Conservation (phyloP, 2,797 vertebrate genomes). For the Antennarius maculatus region DNA sequence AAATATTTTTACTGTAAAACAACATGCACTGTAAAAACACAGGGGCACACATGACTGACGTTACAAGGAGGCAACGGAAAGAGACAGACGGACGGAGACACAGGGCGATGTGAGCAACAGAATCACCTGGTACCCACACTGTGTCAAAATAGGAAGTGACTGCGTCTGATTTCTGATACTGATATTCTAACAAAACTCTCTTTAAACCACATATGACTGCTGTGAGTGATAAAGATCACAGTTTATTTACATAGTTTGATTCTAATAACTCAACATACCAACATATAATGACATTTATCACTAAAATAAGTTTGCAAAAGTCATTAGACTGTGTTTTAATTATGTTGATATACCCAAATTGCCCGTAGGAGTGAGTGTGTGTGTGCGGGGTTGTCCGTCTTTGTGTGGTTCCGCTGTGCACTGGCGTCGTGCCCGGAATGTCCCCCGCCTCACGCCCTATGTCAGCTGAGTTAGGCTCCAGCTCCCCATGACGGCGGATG, state of each 20-base stretch:
- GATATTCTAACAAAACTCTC: slow-evolving; percentile 36
- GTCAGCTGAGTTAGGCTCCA: too few species aligned
- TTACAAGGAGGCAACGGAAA: slow-evolving; percentile 16
- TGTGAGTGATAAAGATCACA: slow-evolving; percentile 57
- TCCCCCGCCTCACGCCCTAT: too few species aligned
- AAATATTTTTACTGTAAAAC: slow-evolving; percentile 51
- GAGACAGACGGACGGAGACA: slow-evolving; percentile 26
- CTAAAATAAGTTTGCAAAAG: not conserved
- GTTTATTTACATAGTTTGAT: slow-evolving; percentile 15
- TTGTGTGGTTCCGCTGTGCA: too few species aligned
- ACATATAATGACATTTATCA: not conserved
- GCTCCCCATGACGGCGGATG: too few species aligned
- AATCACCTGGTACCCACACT: slow-evolving; percentile 77
- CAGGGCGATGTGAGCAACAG: slow-evolving; percentile 13
- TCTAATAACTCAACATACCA: slow-evolving; percentile 1
- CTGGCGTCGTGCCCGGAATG: too few species aligned
- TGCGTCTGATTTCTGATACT: slow-evolving; percentile 61
- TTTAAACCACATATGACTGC: slow-evolving; percentile 36
- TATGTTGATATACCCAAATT: not conserved
- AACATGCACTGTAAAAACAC: slow-evolving; percentile 40
- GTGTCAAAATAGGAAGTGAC: slow-evolving; percentile 58
- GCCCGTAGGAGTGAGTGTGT: too few species aligned
- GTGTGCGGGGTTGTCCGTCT: too few species aligned
- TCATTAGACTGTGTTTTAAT: not conserved
- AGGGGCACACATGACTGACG: slow-evolving; percentile 11